Conservation (phyloP, 1,140 invertebrate genomes). For the Drosophila ambigua region DNA sequence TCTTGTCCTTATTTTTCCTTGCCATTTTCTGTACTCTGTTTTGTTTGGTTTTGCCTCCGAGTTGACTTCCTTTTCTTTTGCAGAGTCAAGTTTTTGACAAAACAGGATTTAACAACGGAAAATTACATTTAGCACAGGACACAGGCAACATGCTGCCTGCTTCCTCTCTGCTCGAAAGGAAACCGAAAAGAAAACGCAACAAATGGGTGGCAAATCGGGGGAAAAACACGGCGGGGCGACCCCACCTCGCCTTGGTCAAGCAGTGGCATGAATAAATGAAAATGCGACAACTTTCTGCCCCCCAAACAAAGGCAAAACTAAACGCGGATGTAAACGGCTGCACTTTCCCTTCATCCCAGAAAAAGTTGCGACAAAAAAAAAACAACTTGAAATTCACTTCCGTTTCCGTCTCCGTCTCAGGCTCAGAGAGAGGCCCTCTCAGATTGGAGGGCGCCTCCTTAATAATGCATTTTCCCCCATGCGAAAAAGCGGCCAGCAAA, state of each 20-base stretch:
- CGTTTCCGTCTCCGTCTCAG: constrained; percentile 51
- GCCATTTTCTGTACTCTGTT: constrained; percentile 27
- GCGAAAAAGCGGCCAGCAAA: too few species aligned
- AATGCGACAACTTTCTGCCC: constrained; percentile 71
- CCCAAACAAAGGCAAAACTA: constrained; percentile 72
- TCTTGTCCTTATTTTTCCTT: constrained; percentile 20
- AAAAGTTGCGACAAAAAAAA: constrained; percentile 26
- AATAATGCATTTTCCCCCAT: constrained; percentile 55
- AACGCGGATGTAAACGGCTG: constrained; percentile 71
- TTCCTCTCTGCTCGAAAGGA: constrained; percentile 20
- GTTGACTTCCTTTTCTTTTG: constrained; percentile 71
- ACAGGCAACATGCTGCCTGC: constrained; percentile 47
- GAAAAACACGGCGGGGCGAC: constrained; percentile 1
- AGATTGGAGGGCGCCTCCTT: constrained; percentile 64
- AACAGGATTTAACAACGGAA: constrained; percentile 82
- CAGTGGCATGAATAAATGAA: constrained; percentile 74
- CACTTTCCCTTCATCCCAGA: constrained; percentile 27
- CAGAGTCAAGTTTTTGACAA: constrained; percentile 74
- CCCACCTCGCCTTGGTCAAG: constrained; percentile 50
- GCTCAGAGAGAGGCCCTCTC: constrained; percentile 1
- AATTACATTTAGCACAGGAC: constrained; percentile 78
- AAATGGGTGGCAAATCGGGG: constrained; percentile 3
- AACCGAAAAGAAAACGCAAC: constrained; percentile 35
- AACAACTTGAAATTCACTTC: constrained; percentile 54
- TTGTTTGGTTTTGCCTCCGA: constrained; percentile 67